These are phyloP conservation scores for Metopia argyrocephala DNA, from an alignment of 2,888 invertebrate species.

Conservation along the genomic window DNA sequence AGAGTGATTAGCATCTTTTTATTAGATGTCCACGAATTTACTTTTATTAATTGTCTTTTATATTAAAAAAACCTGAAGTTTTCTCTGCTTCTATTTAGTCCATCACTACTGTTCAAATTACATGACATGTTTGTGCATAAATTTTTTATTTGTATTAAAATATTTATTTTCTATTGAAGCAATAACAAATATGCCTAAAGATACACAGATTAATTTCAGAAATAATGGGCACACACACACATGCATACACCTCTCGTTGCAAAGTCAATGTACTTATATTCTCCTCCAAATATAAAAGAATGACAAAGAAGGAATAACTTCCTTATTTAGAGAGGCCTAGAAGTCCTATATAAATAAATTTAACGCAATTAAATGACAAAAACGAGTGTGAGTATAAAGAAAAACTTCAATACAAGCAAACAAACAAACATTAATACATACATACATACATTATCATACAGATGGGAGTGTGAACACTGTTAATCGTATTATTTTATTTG, in stretches of 20 bases:
- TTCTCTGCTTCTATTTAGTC: background rate
- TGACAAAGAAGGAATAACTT: background rate
- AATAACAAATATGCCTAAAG: constrained; percentile 1
- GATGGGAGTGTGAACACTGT: background rate
- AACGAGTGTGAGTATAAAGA: background rate
- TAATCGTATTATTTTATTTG: background rate
- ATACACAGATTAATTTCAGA: background rate
- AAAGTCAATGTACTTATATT: too few relatives aligned
- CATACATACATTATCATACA: background rate
- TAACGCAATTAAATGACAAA: too few relatives aligned
- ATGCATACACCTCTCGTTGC: background rate
- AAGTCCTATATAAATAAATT: background rate
- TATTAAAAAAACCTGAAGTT: too few relatives aligned
- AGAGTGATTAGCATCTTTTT: too few relatives aligned
- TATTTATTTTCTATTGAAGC: too few relatives aligned
- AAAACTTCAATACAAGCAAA: too few relatives aligned
- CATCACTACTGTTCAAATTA: background rate
- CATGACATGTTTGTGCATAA: constrained; percentile 5
- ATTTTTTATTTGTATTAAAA: background rate
- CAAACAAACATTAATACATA: background rate
- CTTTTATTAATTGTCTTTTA: too few relatives aligned
- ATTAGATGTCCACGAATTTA: too few relatives aligned
- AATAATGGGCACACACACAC: background rate
- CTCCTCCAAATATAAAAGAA: too few relatives aligned
- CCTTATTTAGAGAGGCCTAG: background rate